Percentiles rank a stretch among this genome's conserved stretches.
These are phyloP conservation scores for Astreopora myriophthalma DNA, from an alignment of 64 coral and sea anemone genomes.

Conservation along the genomic window DNA sequence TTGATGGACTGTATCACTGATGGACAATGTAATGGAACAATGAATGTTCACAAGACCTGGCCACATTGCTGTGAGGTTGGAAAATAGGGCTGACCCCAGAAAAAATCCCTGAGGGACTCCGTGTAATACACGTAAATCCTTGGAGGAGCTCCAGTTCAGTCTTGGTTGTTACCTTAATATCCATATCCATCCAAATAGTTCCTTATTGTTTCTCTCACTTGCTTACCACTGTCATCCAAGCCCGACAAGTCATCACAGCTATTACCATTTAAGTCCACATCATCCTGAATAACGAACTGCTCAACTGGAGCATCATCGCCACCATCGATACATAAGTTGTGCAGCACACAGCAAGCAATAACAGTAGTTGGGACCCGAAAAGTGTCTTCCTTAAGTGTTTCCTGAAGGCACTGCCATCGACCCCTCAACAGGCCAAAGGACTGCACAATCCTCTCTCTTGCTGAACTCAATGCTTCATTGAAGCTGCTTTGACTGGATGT, in stretches of 20 bases:
- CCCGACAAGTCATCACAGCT: not conserved
- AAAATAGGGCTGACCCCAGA: too few species aligned
- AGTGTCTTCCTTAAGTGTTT: slow-evolving; percentile 11
- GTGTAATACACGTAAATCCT: too few species aligned
- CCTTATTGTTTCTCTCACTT: not conserved
- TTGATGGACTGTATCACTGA: too few species aligned
- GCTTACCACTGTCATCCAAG: not conserved
- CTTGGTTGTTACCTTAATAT: not conserved
- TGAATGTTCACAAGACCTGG: too few species aligned
- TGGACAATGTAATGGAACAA: too few species aligned
- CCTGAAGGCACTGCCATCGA: slow-evolving; percentile 43
- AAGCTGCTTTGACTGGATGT: not conserved
- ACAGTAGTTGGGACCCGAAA: slow-evolving; percentile 43
- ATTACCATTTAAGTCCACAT: not conserved
- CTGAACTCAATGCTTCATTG: slow-evolving; percentile 8
- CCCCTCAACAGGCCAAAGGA: slow-evolving; percentile 53
- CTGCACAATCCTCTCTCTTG: slow-evolving; percentile 12
- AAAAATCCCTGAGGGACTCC: too few species aligned
- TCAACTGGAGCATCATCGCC: slow-evolving; percentile 16
- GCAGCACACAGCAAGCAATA: slow-evolving; percentile 56
- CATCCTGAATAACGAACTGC: not conserved
- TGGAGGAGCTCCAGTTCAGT: too few species aligned
- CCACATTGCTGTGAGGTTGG: too few species aligned
- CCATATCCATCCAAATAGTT: slow-evolving; percentile 7
- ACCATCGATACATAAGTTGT: slow-evolving; percentile 39